A percentile compares a stretch with the other conserved stretches of the same genome.
These are phyloP conservation scores for Timandra comae DNA, from an alignment of 2,888 invertebrate genomes.

Conservation along the genomic window DNA sequence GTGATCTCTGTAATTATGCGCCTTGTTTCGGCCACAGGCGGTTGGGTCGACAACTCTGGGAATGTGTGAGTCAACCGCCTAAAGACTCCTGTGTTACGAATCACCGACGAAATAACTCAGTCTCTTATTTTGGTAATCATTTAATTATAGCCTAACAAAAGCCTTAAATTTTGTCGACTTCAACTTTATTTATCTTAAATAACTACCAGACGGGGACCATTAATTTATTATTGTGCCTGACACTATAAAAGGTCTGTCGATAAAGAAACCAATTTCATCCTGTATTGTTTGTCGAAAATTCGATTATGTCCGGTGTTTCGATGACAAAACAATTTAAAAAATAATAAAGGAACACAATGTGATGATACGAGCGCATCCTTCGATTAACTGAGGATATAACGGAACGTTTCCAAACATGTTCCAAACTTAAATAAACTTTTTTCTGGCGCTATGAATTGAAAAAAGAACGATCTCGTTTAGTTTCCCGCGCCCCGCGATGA, in stretches of 20 bases:
- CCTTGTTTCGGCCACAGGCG: conserved; percentile 58
- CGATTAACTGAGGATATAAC: conserved; percentile 56
- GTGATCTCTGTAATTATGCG: conserved; percentile 68
- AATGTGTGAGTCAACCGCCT: conserved; percentile 25
- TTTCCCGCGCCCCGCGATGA: conserved; percentile 63
- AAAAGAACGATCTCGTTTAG: conserved; percentile 55
- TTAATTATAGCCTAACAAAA: too few relatives aligned
- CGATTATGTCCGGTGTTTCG: conserved; percentile 60
- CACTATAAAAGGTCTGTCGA: conserved; percentile 50
- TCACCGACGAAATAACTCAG: not conserved
- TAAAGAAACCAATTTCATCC: conserved; percentile 69
- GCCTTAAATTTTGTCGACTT: not conserved
- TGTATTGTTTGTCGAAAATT: conserved; percentile 70
- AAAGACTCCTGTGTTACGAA: conserved; percentile 47
- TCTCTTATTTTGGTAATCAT: too few relatives aligned
- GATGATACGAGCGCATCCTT: conserved; percentile 47
- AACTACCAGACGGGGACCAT: conserved; percentile 27
- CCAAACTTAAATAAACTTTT: conserved; percentile 55
- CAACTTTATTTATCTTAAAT: conserved; percentile 23
- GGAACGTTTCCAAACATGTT: conserved; percentile 51
- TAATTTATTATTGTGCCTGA: conserved; percentile 29
- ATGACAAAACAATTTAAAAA: conserved; percentile 52
- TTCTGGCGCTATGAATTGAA: conserved; percentile 47
- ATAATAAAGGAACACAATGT: conserved; percentile 25
- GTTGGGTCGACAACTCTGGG: conserved; percentile 28